These are phyloP conservation scores for Clivina fossor DNA, from an alignment of 2,888 invertebrate species.

Conservation along the genomic window DNA sequence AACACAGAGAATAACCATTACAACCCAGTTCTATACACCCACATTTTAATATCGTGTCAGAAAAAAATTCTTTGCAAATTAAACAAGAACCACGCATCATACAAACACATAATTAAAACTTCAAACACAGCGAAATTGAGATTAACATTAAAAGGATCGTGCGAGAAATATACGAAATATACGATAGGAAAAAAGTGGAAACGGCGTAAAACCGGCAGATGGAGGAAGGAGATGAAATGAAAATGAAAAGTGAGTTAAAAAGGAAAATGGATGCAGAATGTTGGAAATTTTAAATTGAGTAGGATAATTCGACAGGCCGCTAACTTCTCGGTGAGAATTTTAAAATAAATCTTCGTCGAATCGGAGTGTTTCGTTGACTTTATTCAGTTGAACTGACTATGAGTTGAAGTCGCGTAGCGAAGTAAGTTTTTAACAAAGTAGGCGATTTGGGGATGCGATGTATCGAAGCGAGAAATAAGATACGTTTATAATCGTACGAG, in stretches of 20 bases:
- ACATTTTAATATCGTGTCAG: too few relatives aligned
- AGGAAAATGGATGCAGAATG: conserved; percentile 10
- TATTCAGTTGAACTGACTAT: too few relatives aligned
- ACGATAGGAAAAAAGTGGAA: too few relatives aligned
- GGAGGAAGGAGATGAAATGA: conserved; percentile 1
- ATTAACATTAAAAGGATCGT: conserved; percentile 7
- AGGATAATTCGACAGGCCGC: conserved; percentile 19
- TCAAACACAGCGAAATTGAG: conserved; percentile 17
- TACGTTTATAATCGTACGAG: too few relatives aligned
- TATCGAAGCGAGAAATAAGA: conserved; percentile 28
- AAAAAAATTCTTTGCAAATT: conserved; percentile 11
- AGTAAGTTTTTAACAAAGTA: conserved; percentile 24
- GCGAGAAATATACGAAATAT: too few relatives aligned
- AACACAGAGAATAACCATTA: too few relatives aligned
- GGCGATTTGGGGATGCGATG: too few relatives aligned
- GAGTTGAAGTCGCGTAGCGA: too few relatives aligned
- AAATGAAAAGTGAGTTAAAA: conserved; percentile 1
- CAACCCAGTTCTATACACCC: too few relatives aligned
- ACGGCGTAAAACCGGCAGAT: background rate
- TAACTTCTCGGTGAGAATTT: conserved; percentile 11
- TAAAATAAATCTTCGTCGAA: conserved; percentile 25
- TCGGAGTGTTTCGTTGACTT: too few relatives aligned
- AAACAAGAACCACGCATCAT: conserved; percentile 14
- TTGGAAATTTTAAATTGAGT: conserved; percentile 30
- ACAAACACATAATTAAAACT: conserved; percentile 31